Evolutionary conservation across 1,140 invertebrate species (phyloP).

Genomic region (Acromyrmex echinatior): DNA sequence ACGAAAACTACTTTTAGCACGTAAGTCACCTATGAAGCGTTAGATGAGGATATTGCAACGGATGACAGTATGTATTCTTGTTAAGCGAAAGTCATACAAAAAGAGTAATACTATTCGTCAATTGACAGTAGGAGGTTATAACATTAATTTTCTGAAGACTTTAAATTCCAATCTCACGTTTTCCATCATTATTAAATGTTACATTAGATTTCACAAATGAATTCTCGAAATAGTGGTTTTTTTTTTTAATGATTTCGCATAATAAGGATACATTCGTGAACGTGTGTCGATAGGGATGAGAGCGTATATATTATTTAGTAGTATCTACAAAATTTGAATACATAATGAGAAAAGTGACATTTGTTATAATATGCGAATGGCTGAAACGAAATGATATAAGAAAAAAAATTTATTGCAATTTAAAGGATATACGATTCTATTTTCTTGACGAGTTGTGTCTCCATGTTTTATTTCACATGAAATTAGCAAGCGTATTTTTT

Average conservation of each 20-base stretch:
- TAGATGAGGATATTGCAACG: slow-evolving; percentile 55
- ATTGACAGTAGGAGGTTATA: not conserved
- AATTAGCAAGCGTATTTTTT: not conserved
- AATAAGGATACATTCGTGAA: slow-evolving; percentile 26
- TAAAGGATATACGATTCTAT: slow-evolving; percentile 10
- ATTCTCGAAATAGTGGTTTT: not conserved
- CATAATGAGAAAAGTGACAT: slow-evolving; percentile 48
- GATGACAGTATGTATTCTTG: slow-evolving; percentile 19
- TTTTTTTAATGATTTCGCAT: slow-evolving; percentile 8
- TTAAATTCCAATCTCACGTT: slow-evolving; percentile 2
- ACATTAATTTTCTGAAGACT: not conserved
- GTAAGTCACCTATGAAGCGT: slow-evolving; percentile 53
- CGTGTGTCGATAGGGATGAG: slow-evolving; percentile 17
- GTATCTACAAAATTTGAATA: slow-evolving; percentile 64
- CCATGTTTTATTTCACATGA: not conserved
- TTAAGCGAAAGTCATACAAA: slow-evolving; percentile 36
- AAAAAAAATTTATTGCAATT: slow-evolving; percentile 25
- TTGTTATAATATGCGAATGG: slow-evolving; percentile 17
- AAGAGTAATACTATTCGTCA: slow-evolving; percentile 26
- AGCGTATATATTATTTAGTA: slow-evolving; percentile 42
- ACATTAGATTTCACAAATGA: not conserved
- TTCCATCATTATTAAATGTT: not conserved
- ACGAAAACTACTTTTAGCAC: slow-evolving; percentile 67
- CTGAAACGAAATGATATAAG: slow-evolving; percentile 4
- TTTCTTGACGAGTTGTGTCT: not conserved